Evolutionary conservation across 1,140 invertebrate species (phyloP), one percentile per base, ranked within the genome.

Genomic region (Tetramorium alpestre): DNA sequence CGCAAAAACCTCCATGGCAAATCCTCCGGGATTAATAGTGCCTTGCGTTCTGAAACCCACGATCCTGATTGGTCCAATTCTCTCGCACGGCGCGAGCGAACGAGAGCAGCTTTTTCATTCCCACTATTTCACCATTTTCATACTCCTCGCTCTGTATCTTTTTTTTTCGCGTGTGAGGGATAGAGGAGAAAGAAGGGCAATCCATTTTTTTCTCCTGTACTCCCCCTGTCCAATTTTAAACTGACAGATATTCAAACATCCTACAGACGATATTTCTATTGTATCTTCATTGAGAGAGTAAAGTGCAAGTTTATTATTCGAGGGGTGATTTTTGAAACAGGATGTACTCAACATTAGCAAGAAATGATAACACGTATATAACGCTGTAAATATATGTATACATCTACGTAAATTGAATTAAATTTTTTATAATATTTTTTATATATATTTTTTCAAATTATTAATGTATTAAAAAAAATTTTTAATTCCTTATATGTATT

Each of bases 21-120:
- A 92, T 92, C 91, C 92, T 90, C 73, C 64, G 92, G 91, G 91
- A 92, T 92, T 92, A 92, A 92, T 92, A 92, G 92, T 86, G 90
- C 87, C 86, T 87, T 85, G 86, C 82, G 89, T 81, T 44, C 70
- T 85, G 88, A 65, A 88, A 90, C 85, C 86, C 81, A 72, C 58
- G 82, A 81, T 49, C 80, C 82, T 84, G 86, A 90, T 90, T 92
- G 90, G 90, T 91, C 90, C 87, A 91, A 89, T 90, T 92, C 90
- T 81, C 91, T 87, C 75, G 70, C 64, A 82, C 77, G 62, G 86
- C 86, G 75, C 38, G 85, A 69, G 38, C 81, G 89, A 67, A 70
- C 73, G 69, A 51, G 84, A 65, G 58, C 80, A 73, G 60, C 77
- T 88, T 87, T 70, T 62, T 86, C 86, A 69, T 56, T 75, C 75